These are phyloP conservation scores for Oreochromis tanganicae DNA, from an alignment of 2,113 vertebrate genomes.

Conservation along the genomic window DNA sequence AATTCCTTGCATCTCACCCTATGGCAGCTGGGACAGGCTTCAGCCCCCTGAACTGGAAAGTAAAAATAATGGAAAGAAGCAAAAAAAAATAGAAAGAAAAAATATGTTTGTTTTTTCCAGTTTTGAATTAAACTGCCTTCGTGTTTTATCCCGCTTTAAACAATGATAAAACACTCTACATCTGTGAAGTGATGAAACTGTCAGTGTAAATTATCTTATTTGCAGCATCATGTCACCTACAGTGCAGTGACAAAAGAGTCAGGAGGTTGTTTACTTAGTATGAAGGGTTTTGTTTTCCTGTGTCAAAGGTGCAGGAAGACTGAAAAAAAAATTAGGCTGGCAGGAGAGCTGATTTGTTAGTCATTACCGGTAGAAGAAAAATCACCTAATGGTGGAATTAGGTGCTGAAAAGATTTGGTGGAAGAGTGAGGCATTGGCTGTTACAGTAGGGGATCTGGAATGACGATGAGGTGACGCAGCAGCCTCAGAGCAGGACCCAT, in stretches of 20 bases:
- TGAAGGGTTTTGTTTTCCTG: neutral
- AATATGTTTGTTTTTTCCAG: neutral
- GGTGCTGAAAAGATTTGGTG: neutral
- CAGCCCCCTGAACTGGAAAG: neutral
- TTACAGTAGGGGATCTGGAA: neutral
- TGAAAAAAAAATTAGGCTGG: neutral
- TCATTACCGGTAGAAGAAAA: neutral
- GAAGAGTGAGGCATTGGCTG: neutral
- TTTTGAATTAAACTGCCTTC: neutral
- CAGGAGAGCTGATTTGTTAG: neutral
- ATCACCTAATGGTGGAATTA: neutral
- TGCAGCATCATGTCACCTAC: neutral
- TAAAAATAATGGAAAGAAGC: neutral
- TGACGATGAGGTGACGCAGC: conserved; percentile 12
- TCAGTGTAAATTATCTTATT: neutral
- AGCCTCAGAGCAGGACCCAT: conserved; percentile 10
- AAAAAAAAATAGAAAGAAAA: neutral
- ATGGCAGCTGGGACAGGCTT: neutral
- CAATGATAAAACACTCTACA: neutral
- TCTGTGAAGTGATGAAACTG: neutral
- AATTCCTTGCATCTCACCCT: neutral
- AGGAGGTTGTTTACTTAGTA: neutral
- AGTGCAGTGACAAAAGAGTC: neutral
- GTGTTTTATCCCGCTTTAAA: neutral
- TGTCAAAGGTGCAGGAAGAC: neutral